Conservation (phyloP, 1,140 invertebrate genomes). For the Halesus radiatus region DNA sequence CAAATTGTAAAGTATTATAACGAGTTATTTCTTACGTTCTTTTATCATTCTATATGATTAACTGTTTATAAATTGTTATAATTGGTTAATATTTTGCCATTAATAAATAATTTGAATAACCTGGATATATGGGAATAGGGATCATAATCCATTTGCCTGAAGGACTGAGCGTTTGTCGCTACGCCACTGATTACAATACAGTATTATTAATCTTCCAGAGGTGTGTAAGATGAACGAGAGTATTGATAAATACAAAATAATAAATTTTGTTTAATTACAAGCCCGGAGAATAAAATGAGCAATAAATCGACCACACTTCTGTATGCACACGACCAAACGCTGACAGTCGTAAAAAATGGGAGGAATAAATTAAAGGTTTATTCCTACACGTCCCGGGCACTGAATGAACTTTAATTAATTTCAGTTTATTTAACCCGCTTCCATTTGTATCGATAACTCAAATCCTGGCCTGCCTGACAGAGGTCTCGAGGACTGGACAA, state of each 20-base stretch:
- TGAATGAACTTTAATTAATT: conserved; percentile 55
- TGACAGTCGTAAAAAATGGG: conserved; percentile 40
- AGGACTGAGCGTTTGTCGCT: too few relatives aligned
- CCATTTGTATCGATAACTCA: conserved; percentile 48
- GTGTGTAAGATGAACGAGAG: not conserved
- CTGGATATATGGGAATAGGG: too few relatives aligned
- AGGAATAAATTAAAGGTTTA: conserved; percentile 41
- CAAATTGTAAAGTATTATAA: too few relatives aligned
- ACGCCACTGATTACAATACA: too few relatives aligned
- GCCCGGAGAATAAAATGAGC: conserved; percentile 20
- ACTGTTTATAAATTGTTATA: too few relatives aligned
- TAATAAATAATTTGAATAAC: too few relatives aligned
- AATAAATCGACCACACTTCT: conserved; percentile 31
- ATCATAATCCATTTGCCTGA: too few relatives aligned
- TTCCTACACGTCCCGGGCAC: not conserved
- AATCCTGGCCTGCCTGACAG: not conserved
- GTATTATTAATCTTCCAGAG: too few relatives aligned
- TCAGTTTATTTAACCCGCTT: conserved; percentile 55
- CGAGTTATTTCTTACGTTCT: too few relatives aligned
- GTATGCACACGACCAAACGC: not conserved
- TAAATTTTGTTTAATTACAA: conserved; percentile 43
- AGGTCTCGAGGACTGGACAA: not conserved
- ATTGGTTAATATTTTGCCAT: too few relatives aligned
- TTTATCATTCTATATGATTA: too few relatives aligned
- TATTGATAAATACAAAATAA: conserved; percentile 38